These are phyloP conservation scores for Anaspis maculata DNA, from an alignment of 2,888 invertebrate species.

Conservation along the genomic window DNA sequence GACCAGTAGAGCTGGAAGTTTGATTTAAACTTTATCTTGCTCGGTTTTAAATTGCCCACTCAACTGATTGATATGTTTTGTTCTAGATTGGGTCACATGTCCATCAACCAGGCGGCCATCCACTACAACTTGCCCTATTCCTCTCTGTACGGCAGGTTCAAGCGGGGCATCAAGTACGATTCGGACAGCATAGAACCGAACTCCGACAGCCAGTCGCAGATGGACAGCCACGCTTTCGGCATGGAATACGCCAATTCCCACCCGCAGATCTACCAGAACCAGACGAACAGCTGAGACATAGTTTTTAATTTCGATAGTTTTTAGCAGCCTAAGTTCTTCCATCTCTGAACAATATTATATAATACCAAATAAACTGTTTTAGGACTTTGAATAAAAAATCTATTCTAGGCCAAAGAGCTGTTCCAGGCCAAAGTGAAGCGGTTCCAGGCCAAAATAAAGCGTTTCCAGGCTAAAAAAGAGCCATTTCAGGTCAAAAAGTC, in stretches of 20 bases:
- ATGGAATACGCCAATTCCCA: constrained; percentile 38
- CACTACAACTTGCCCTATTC: constrained; percentile 87
- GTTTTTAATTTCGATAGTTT: constrained; percentile 31
- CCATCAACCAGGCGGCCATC: constrained; percentile 87
- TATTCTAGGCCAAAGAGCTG: not conserved
- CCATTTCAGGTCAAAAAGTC: too few relatives aligned
- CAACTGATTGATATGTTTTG: too few relatives aligned
- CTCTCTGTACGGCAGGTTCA: constrained; percentile 81
- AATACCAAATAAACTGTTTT: not conserved
- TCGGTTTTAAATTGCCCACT: too few relatives aligned
- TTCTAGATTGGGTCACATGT: constrained; percentile 78
- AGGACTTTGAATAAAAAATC: not conserved
- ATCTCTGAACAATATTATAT: constrained; percentile 1
- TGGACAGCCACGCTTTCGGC: constrained; percentile 31
- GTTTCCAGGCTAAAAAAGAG: too few relatives aligned
- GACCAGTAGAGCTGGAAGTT: too few relatives aligned
- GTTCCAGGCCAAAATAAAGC: too few relatives aligned
- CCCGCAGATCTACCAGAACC: constrained; percentile 38
- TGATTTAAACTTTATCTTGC: too few relatives aligned
- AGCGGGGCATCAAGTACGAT: constrained; percentile 72
- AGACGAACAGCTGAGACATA: constrained; percentile 37
- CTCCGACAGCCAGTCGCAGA: constrained; percentile 36
- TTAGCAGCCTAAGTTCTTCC: too few relatives aligned
- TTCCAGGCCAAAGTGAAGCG: too few relatives aligned
- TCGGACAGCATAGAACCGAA: constrained; percentile 41